Conservation (phyloP, 2,888 invertebrate species). For the Leptopilina syphax region DNA sequence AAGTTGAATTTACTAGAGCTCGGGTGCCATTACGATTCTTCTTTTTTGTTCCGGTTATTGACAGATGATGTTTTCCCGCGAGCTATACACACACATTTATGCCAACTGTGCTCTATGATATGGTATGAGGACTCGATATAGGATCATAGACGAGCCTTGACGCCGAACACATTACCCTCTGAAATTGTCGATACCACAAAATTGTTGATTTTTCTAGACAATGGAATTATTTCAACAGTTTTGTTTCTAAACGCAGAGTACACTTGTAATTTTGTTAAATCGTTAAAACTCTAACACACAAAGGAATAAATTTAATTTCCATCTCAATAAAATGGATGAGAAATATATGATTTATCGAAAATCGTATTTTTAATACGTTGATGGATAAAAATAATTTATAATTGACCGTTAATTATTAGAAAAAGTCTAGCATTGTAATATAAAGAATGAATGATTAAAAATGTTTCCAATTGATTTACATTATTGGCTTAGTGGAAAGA, state of each 20-base stretch:
- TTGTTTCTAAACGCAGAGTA: neutral
- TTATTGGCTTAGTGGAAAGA: neutral
- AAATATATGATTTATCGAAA: no score
- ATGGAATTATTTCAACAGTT: neutral
- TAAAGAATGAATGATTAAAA: no score
- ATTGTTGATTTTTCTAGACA: constrained; percentile 20
- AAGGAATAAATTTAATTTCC: no score
- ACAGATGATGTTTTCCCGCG: constrained; percentile 64
- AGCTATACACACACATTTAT: constrained; percentile 53
- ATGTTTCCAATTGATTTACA: neutral
- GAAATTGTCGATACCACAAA: constrained; percentile 38
- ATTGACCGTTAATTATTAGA: no score
- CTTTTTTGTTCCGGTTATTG: constrained; percentile 61
- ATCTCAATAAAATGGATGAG: no score
- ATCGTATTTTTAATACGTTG: no score
- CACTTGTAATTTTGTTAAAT: neutral
- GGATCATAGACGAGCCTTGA: constrained; percentile 39
- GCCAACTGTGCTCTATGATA: constrained; percentile 33
- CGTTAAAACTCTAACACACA: neutral
- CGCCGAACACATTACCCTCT: constrained; percentile 31
- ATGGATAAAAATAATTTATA: no score
- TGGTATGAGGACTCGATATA: constrained; percentile 38
- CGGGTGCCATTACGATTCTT: constrained; percentile 54
- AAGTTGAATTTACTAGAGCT: constrained; percentile 44
- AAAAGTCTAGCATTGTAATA: no score